Conservation (phyloP, 1,140 invertebrate species). For the Drosophila truncata region DNA sequence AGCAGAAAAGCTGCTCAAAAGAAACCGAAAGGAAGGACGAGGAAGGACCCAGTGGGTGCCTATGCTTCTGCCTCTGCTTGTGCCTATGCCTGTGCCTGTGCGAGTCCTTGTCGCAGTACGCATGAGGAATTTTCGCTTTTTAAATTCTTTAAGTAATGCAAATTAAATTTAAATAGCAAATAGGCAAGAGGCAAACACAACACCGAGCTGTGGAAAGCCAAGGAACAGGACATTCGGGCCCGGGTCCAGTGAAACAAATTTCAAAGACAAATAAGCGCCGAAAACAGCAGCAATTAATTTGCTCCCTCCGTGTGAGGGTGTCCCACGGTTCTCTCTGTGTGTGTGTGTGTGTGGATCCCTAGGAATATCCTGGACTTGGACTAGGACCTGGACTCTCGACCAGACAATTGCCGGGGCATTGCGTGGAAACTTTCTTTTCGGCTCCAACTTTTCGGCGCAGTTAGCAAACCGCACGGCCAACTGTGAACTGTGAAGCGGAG, state of each 20-base stretch:
- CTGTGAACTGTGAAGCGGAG: constrained; percentile 60
- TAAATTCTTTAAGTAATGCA: constrained; percentile 83
- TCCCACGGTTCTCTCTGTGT: constrained; percentile 10
- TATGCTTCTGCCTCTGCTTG: background rate
- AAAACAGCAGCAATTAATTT: constrained; percentile 84
- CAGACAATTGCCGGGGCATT: constrained; percentile 67
- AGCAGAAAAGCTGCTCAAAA: constrained; percentile 80
- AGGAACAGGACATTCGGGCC: constrained; percentile 42
- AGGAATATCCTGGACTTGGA: constrained; percentile 19
- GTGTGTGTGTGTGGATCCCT: constrained; percentile 12
- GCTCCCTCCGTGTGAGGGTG: constrained; percentile 61
- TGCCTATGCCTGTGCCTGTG: background rate
- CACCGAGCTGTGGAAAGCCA: constrained; percentile 40
- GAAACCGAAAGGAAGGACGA: constrained; percentile 38
- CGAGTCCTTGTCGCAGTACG: constrained; percentile 58
- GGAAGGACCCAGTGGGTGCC: constrained; percentile 8
- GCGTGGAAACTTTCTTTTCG: constrained; percentile 56
- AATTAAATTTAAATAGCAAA: constrained; percentile 84
- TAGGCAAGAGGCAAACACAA: constrained; percentile 71
- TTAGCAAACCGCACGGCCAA: constrained; percentile 70
- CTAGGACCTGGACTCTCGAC: constrained; percentile 42
- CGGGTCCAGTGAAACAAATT: constrained; percentile 76
- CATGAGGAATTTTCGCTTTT: constrained; percentile 80
- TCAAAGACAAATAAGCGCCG: constrained; percentile 84
- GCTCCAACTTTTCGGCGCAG: constrained; percentile 70